Conservation (phyloP, 2,797 vertebrate species). For the Hybognathus amarus region DNA sequence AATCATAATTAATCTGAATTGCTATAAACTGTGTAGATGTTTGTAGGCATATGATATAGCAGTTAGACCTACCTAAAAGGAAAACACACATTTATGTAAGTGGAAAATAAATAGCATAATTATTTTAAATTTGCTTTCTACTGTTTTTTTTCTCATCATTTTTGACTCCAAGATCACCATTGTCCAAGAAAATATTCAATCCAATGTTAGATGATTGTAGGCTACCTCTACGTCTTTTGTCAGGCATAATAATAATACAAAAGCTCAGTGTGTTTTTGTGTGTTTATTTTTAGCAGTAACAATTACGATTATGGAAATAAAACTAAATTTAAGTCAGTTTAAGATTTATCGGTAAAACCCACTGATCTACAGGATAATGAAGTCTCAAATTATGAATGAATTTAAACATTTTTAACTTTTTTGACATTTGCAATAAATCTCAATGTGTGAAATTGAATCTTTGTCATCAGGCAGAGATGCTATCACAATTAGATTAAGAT, state of each 20-base stretch:
- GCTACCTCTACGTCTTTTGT: background rate
- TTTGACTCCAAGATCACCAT: background rate
- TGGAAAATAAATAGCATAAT: background rate
- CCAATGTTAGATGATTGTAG: background rate
- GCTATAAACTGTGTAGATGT: background rate
- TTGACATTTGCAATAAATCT: background rate
- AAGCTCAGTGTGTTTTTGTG: background rate
- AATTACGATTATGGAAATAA: background rate
- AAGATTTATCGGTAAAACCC: background rate
- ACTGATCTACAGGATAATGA: background rate
- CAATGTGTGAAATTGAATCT: background rate
- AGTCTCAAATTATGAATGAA: background rate
- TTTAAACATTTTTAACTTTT: background rate
- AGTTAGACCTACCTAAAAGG: background rate
- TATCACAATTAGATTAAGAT: background rate
- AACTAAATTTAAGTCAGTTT: background rate
- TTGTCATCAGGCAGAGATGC: background rate
- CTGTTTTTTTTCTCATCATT: background rate
- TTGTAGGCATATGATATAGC: background rate
- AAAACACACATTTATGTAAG: background rate
- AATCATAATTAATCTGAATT: background rate
- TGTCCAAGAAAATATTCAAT: background rate
- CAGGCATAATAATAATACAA: background rate
- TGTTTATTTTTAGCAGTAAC: no score
- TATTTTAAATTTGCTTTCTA: background rate